Percentiles rank a stretch among this genome's conserved stretches.
Conservation (phyloP, 2,797 vertebrate genomes). For the Micromesistius poutassou region DNA sequence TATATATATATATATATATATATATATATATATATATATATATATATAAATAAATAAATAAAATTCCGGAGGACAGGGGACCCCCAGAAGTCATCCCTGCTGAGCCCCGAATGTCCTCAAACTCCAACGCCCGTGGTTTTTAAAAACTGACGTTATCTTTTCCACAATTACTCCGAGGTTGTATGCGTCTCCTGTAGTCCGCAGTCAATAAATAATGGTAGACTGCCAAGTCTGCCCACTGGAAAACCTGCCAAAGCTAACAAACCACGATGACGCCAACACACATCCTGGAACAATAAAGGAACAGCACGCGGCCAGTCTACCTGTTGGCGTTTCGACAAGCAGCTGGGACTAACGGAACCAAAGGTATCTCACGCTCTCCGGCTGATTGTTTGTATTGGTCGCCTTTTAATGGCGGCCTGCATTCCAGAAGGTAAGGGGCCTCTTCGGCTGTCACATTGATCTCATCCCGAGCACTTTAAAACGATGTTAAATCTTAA, state of each 20-base stretch:
- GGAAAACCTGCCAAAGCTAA: conserved; percentile 60
- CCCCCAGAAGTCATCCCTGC: too few species aligned
- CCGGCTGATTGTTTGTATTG: not conserved
- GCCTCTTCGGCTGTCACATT: not conserved
- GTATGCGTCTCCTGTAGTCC: not conserved
- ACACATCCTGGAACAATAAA: conserved; percentile 51
- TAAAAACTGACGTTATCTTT: not conserved
- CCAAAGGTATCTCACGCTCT: not conserved
- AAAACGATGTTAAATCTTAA: not conserved
- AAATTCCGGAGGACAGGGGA: too few species aligned
- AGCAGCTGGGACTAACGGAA: conserved; percentile 23
- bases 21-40: too few species aligned
- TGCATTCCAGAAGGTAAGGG: not conserved
- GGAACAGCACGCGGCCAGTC: conserved; percentile 33
- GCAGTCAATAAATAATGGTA: conserved; percentile 26
- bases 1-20: too few species aligned
- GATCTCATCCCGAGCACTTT: not conserved
- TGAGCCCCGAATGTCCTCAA: too few species aligned
- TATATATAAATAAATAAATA: too few species aligned
- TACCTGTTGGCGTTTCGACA: conserved; percentile 48
- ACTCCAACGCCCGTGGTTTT: too few species aligned
- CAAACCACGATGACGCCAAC: conserved; percentile 33
- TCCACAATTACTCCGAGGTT: not conserved
- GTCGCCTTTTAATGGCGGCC: not conserved
- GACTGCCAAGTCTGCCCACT: conserved; percentile 9